Percentiles rank a stretch among this genome's conserved stretches.
These are phyloP conservation scores for Telenomus remus DNA, from an alignment of 1,140 invertebrate species.

Conservation along the genomic window DNA sequence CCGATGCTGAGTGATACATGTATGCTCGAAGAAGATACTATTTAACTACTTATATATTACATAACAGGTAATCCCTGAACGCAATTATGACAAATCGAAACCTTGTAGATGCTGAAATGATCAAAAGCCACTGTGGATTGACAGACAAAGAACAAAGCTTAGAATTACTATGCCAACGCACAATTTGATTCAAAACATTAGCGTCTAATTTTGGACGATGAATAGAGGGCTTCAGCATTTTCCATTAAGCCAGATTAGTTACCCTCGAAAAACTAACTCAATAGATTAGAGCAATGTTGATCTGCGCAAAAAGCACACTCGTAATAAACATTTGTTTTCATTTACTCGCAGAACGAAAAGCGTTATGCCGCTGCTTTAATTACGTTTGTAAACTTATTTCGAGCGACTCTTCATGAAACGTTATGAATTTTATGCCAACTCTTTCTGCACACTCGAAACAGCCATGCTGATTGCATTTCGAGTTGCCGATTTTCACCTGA, in stretches of 20 bases:
- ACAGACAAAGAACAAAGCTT: constrained; percentile 32
- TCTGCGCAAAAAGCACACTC: no score
- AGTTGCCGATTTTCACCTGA: constrained; percentile 54
- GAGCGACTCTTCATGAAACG: constrained; percentile 28
- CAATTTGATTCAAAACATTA: constrained; percentile 20
- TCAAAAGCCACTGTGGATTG: constrained; percentile 28
- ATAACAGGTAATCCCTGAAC: constrained; percentile 42
- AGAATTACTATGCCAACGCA: constrained; percentile 26
- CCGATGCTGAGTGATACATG: no score
- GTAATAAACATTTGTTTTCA: no score
- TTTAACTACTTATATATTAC: no score
- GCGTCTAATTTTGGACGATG: not conserved
- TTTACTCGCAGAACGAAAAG: no score
- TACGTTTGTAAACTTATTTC: no score
- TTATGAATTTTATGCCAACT: constrained; percentile 40
- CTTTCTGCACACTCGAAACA: constrained; percentile 30
- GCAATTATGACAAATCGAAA: constrained; percentile 52
- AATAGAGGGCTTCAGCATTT: no score
- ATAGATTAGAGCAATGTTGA: no score
- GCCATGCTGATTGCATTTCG: constrained; percentile 53
- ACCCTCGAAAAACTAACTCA: no score
- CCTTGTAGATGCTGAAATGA: constrained; percentile 34
- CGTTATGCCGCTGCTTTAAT: no score
- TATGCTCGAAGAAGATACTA: no score
- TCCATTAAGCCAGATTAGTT: no score